These are phyloP conservation scores for Mormyrops attenuatus DNA, from an alignment of 2,797 vertebrate genomes.

Conservation along the genomic window DNA sequence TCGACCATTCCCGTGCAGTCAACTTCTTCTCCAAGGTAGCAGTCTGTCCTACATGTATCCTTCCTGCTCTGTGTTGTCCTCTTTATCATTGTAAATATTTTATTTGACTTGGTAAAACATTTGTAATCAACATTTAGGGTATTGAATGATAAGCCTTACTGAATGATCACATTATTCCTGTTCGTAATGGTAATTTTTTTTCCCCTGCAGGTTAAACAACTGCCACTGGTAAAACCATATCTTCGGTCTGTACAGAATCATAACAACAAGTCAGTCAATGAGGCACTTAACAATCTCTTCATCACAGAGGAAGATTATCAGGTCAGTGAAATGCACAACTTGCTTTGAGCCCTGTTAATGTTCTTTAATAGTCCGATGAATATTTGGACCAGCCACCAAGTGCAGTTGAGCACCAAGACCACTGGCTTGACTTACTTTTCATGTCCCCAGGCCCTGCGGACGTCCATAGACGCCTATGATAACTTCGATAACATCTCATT, in stretches of 20 bases:
- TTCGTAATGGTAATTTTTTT: background rate
- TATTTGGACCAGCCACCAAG: background rate
- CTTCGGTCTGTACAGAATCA: slow-evolving; percentile 96
- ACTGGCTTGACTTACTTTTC: background rate
- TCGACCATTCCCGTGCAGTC: slow-evolving; percentile 94
- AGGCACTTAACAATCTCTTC: slow-evolving; percentile 97
- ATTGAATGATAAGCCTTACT: background rate
- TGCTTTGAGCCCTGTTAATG: background rate
- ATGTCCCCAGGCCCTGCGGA: slow-evolving; percentile 76
- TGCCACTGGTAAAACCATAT: slow-evolving; percentile 94
- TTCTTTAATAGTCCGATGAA: background rate
- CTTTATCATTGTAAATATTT: background rate
- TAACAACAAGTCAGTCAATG: slow-evolving; percentile 97
- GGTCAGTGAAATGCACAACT: slow-evolving; percentile 50
- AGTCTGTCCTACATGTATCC: background rate
- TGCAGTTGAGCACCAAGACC: background rate
- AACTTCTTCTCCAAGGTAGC: slow-evolving; percentile 94
- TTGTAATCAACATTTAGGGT: background rate
- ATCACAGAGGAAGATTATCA: slow-evolving; percentile 97
- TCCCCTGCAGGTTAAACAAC: slow-evolving; percentile 79
- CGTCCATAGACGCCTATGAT: slow-evolving; percentile 98
- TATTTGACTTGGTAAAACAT: background rate
- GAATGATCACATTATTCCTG: background rate
- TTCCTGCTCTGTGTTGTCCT: background rate
- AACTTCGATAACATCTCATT: slow-evolving; percentile 99